These are phyloP conservation scores for Mimumesa dahlbomi DNA, from an alignment of 2,888 invertebrate species.

Conservation along the genomic window DNA sequence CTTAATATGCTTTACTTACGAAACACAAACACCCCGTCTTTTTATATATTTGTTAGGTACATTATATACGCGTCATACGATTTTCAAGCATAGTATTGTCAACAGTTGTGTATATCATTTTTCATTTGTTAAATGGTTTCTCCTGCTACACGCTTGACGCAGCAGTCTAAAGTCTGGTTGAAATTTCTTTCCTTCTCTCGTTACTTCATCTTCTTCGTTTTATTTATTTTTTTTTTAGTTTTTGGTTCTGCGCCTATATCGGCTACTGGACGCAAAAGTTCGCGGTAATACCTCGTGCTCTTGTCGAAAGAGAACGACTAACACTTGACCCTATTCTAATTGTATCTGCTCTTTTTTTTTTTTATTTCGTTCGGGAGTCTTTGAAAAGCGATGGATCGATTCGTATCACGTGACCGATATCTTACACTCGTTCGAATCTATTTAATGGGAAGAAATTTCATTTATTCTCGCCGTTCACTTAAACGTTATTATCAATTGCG, in stretches of 20 bases:
- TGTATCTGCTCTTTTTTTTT: conserved; percentile 13
- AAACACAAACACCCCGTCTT: conserved; percentile 72
- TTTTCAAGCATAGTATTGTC: conserved; percentile 79
- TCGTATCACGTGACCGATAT: conserved; percentile 31
- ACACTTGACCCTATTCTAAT: conserved; percentile 13
- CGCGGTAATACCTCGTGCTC: conserved; percentile 36
- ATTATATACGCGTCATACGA: conserved; percentile 76
- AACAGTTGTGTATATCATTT: conserved; percentile 76
- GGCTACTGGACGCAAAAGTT: conserved; percentile 64
- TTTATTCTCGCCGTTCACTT: not conserved
- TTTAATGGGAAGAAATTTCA: conserved; percentile 13
- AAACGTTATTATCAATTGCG: too few relatives aligned
- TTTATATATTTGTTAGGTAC: conserved; percentile 74
- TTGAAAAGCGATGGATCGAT: conserved; percentile 30
- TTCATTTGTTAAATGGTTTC: conserved; percentile 50
- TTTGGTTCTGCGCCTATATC: conserved; percentile 61
- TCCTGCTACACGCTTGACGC: conserved; percentile 49
- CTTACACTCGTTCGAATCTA: conserved; percentile 6
- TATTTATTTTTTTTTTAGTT: too few relatives aligned
- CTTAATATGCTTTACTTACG: conserved; percentile 68
- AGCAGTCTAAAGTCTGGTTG: conserved; percentile 58
- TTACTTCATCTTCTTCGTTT: too few relatives aligned
- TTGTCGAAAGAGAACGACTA: conserved; percentile 36
- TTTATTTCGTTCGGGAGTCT: conserved; percentile 1
- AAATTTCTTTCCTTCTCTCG: conserved; percentile 19